These are phyloP conservation scores for Paradoxurus hermaphroditus DNA, from an alignment of 2,113 vertebrate genomes.

Conservation along the genomic window DNA sequence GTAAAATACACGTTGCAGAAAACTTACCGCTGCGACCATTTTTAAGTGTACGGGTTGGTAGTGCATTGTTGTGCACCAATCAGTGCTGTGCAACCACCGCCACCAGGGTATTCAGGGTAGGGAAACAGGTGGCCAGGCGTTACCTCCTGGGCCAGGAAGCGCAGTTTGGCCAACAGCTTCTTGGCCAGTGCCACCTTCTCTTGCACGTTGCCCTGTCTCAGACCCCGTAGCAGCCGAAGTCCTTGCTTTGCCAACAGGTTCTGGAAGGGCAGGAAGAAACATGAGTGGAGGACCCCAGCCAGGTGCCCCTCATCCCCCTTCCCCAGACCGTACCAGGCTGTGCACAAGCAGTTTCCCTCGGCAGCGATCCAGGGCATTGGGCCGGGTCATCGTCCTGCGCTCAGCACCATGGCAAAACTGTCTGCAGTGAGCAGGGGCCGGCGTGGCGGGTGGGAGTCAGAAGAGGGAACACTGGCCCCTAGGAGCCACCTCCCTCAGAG, in stretches of 20 bases:
- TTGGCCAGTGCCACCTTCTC: slow-evolving; percentile 84
- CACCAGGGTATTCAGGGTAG: background rate
- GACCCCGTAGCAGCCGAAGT: slow-evolving; percentile 75
- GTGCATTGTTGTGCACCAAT: background rate
- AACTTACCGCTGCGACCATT: background rate
- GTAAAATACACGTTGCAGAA: background rate
- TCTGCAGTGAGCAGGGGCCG: slow-evolving; percentile 75
- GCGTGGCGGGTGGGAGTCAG: background rate
- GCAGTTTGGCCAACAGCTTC: slow-evolving; percentile 87
- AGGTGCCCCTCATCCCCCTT: background rate
- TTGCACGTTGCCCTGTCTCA: slow-evolving; percentile 83
- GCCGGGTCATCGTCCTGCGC: slow-evolving; percentile 85
- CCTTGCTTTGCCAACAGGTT: slow-evolving; percentile 86
- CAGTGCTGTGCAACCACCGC: background rate
- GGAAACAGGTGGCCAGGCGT: background rate
- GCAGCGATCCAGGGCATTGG: slow-evolving; percentile 90
- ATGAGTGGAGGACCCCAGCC: background rate
- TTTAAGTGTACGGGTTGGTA: background rate
- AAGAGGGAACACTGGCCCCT: background rate
- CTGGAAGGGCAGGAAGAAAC: background rate
- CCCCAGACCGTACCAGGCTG: slow-evolving; percentile 83
- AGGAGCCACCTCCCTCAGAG: background rate
- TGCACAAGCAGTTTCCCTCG: slow-evolving; percentile 86
- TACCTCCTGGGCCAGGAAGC: slow-evolving; percentile 90
- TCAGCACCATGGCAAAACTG: slow-evolving; percentile 86